Percentiles rank a stretch among this genome's conserved stretches.
These are phyloP conservation scores for Plusia festucae DNA, from an alignment of 2,888 invertebrate species.

Conservation along the genomic window DNA sequence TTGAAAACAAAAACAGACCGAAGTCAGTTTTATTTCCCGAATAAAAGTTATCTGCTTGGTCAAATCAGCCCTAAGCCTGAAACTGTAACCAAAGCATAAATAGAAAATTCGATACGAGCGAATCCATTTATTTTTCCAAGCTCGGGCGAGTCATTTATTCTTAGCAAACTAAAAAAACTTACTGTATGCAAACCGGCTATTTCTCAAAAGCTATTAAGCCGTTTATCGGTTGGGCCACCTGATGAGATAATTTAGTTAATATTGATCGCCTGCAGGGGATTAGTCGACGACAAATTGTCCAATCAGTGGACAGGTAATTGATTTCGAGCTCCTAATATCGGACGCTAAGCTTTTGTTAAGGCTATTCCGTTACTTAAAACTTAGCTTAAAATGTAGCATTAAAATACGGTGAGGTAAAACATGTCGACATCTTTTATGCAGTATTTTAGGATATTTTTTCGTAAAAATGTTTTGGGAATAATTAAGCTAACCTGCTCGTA, in stretches of 20 bases:
- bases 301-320: constrained; percentile 90
- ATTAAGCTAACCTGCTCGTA: too few species aligned
- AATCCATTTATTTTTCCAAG: constrained; percentile 7
- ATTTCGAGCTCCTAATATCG: constrained; percentile 83
- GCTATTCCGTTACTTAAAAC: constrained; percentile 55
- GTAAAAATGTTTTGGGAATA: constrained; percentile 19
- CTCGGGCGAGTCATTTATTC: constrained; percentile 27
- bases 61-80: too few species aligned
- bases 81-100: background rate
- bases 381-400: constrained; percentile 50
- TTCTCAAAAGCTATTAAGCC: constrained; percentile 48
- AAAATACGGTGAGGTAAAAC: constrained; percentile 32
- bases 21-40: too few species aligned
- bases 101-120: constrained; percentile 1
- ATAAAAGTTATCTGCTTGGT: too few species aligned
- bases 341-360: constrained; percentile 68
- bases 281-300: constrained; percentile 89
- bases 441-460: constrained; percentile 30
- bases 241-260: constrained; percentile 85
- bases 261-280: constrained; percentile 79
- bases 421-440: constrained; percentile 45
- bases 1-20: too few species aligned
- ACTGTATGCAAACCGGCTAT: constrained; percentile 34
- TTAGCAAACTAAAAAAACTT: constrained; percentile 30
- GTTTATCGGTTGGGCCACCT: constrained; percentile 65